Percentiles rank a stretch among this genome's conserved stretches.
phyloP scores from a whole-genome alignment of 2,113 vertebrate genomes.

The Sander vitreus region DNA sequence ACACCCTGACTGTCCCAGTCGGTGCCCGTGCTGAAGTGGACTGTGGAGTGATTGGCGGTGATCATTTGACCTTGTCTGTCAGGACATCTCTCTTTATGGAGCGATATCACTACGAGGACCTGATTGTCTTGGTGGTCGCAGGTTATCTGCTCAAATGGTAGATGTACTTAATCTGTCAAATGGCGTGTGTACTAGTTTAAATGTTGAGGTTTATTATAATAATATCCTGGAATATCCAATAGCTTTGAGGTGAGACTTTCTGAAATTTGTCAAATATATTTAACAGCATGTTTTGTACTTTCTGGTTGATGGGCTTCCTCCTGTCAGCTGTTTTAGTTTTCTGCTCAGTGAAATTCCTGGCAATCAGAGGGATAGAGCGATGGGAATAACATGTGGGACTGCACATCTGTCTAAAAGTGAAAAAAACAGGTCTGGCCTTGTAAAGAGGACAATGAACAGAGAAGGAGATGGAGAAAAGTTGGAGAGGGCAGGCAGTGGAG shows the following conservation, averaged over 20 bases:
- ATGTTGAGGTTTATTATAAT: neutral
- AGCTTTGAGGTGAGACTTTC: neutral
- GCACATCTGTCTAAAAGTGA: conserved; percentile 49
- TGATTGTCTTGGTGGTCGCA: conserved; percentile 14
- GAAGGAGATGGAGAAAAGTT: conserved; percentile 14
- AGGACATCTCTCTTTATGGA: conserved; percentile 29
- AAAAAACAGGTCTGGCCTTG: conserved; percentile 37
- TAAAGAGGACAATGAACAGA: conserved; percentile 60
- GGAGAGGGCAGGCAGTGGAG: conserved; percentile 13
- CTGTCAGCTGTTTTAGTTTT: conserved; percentile 33
- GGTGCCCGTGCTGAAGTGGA: conserved; percentile 21
- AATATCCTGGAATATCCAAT: neutral
- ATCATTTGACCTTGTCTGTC: conserved; percentile 68
- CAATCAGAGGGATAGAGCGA: conserved; percentile 6
- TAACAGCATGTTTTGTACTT: conserved; percentile 7
- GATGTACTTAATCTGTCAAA: conserved; percentile 27
- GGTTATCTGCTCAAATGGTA: conserved; percentile 34
- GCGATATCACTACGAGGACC: neutral
- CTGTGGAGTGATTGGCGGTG: conserved; percentile 56
- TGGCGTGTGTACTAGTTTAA: neutral
- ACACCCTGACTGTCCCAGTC: conserved; percentile 31
- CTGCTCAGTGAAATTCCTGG: conserved; percentile 22
- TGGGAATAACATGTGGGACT: conserved; percentile 45
- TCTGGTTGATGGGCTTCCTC: neutral
- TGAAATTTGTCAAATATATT: neutral